Evolutionary conservation across 2,888 invertebrate species (phyloP), one percentile per base, ranked within the genome.

Genomic region (Platypus cylindrus): DNA sequence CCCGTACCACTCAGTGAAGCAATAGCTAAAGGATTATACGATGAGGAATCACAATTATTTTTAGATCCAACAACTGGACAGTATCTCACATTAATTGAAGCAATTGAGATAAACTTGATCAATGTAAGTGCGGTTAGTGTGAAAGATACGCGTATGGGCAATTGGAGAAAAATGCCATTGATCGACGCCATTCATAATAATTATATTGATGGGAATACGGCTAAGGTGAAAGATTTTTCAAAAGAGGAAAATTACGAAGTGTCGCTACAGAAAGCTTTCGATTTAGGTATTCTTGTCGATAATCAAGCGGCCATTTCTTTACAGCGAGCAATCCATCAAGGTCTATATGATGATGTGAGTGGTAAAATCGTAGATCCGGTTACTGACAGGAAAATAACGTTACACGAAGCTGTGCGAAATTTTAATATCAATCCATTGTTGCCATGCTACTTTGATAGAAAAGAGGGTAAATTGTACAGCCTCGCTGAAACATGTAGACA

Each of bases 91-190:
- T 68, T 95, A 27, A 71, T 77, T 12, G 81, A 91, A 55, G 90
- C 93, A 0, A 75, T 94, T 15, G 75, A 77, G 53, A 67, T 75
- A 36, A 81, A 81, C 53, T 63, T 91, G 17, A 75, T 95, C 23
- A 86, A 91, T 59, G 76, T 81, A 1, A 75, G 85, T 48, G 85
- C 86, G 1, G 83, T 85, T 1, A 77, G 81, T 45, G 78, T 89
- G 26, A 78, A 80, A 54, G 85, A 87, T 53, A 75, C 78, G 15
- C 71, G 77, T 44, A 67, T 75, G 25, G 84, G 82, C 1, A 72
- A 76, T 49, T 79, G 82, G 67, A 78, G 79, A 48, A 79, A 83
- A 47, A 68, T 87, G 5, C 73, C 81, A 20, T 61, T 90, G n/a
- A 65, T 73, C 5, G 82, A 85, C 53, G 89, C 87, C 1, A 75